Evolutionary conservation across 2,797 vertebrate species (phyloP).

Genomic region (Xiphophorus birchmanni): DNA sequence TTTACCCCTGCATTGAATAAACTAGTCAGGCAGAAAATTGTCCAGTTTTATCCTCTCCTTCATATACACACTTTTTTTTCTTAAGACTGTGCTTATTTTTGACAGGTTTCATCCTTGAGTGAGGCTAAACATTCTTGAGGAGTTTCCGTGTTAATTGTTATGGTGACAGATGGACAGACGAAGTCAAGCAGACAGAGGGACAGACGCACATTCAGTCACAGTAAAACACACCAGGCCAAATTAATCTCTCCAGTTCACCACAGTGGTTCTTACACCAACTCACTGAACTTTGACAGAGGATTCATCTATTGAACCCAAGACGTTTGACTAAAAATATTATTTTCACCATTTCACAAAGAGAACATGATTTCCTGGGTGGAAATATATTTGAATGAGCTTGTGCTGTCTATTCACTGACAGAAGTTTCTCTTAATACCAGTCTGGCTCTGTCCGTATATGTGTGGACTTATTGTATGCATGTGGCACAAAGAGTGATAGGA

Average conservation of each 20-base stretch:
- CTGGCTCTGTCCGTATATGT: constrained; percentile 58
- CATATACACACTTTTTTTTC: constrained; percentile 78
- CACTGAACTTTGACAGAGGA: constrained; percentile 69
- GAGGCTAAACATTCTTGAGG: constrained; percentile 71
- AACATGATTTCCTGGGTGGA: constrained; percentile 73
- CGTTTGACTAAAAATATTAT: constrained; percentile 64
- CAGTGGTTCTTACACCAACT: constrained; percentile 55
- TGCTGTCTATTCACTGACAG: constrained; percentile 70
- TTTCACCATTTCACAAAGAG: constrained; percentile 71
- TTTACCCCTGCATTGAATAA: constrained; percentile 85
- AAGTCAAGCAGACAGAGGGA: constrained; percentile 44
- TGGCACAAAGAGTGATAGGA: constrained; percentile 81
- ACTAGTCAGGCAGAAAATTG: constrained; percentile 88
- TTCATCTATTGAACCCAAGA: constrained; percentile 66
- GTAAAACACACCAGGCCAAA: constrained; percentile 50
- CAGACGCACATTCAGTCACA: constrained; percentile 51
- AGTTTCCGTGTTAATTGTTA: constrained; percentile 70
- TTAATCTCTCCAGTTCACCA: constrained; percentile 69
- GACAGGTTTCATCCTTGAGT: constrained; percentile 75
- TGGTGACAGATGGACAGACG: constrained; percentile 52
- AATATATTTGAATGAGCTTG: constrained; percentile 76
- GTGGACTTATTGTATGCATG: constrained; percentile 71
- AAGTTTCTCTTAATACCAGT: constrained; percentile 76
- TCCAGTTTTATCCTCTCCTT: constrained; percentile 81
- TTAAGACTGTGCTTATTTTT: constrained; percentile 76